Evolutionary conservation across 2,797 vertebrate species (phyloP), one percentile per base, ranked within the genome.

Genomic region (Acridotheres tristis): DNA sequence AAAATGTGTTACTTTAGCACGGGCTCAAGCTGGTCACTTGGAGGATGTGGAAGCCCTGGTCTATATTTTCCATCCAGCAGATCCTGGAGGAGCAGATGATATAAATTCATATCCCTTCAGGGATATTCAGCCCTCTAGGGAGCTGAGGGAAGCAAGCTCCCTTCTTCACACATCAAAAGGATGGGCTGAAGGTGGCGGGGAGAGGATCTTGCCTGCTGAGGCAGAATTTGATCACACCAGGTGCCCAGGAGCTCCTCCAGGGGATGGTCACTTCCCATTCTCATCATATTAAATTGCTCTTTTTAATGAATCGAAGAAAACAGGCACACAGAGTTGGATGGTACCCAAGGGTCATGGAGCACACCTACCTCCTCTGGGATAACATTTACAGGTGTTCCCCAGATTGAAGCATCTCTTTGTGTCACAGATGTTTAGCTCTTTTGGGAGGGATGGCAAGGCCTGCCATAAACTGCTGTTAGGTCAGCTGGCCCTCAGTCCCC

Each of bases 221-320:
- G 71, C 57, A 78, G 51, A 89, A 23, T 16, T 69, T 69, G 67
- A 79, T 90, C 87, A 38, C 51, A n/a, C 16, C 51, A 55, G 16
- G 55, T 87, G 48, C 30, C 2, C 3, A 75, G 77, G 69, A 93
- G 69, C 51, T 82, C 51, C 77, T 85, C 21, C 76, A 68, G 34
- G 50, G 30, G 22, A 13, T 58, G 27, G n/a, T 48, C 34, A 22
- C 30, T 84, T 82, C 65, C 76, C 3, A 5, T 32, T 83, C 75
- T 90, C 36, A 34, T 40, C 40, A 53, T 30, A 43, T 83, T 72
- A 34, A 93, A 40, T 79, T 9, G 38, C 66, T 79, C 9, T 11
- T 94, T 94, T 62, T 79, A 94, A 84, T 83, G 80, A 74, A 51
- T 36, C 7, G 13, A 51, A 74, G 43, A 22, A 69, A 91, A 81